Percentiles rank a stretch among this genome's conserved stretches.
These are phyloP conservation scores for Penaeus japonicus DNA, from an alignment of 1,140 invertebrate species.

Conservation along the genomic window DNA sequence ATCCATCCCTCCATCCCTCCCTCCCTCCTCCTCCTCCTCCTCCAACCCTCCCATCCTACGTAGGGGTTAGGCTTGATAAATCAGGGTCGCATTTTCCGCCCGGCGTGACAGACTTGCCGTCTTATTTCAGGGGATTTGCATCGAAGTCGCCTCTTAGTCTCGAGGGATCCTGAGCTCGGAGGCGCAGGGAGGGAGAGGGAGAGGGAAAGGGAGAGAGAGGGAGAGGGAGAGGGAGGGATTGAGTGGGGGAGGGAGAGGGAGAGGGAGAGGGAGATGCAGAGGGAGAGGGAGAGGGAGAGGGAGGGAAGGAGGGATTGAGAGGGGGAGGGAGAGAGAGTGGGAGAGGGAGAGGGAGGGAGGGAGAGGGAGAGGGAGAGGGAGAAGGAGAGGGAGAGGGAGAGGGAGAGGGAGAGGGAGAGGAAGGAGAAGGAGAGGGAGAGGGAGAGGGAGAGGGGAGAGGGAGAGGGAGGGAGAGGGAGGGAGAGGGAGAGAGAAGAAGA, in stretches of 20 bases:
- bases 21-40: background rate
- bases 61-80: slow-evolving; percentile 31
- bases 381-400: background rate
- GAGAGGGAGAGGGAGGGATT: too few species aligned
- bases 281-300: background rate
- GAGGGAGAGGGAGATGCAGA: background rate
- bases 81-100: slow-evolving; percentile 48
- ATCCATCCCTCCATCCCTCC: background rate
- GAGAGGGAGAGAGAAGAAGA: background rate
- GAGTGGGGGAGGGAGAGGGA: background rate
- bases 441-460: background rate
- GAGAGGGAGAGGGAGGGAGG: background rate
- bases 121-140: slow-evolving; percentile 55
- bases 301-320: background rate
- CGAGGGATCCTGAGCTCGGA: background rate
- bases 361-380: too few species aligned
- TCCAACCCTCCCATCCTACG: background rate
- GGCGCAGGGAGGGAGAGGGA: background rate
- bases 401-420: background rate
- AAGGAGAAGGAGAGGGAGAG: background rate
- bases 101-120: slow-evolving; percentile 34
- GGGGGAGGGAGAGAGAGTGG: background rate
- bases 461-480: background rate
- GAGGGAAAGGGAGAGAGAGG: background rate
- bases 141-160: slow-evolving; percentile 50